Evolutionary conservation across 2,888 invertebrate genomes (phyloP).

Genomic region (Onchidella celtica): DNA sequence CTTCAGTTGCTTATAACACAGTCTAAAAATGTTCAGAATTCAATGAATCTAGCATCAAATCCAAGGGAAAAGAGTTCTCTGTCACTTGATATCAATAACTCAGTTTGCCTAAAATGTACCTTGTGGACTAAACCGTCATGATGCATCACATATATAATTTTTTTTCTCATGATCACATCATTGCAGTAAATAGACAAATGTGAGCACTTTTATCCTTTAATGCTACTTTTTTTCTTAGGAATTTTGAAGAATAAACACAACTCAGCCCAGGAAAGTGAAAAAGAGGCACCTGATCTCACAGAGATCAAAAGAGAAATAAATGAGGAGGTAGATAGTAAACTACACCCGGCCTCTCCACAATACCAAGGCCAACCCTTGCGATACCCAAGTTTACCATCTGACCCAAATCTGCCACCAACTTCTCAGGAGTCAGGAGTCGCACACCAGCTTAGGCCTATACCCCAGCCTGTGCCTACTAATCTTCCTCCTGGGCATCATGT

Average conservation of each 20-base stretch:
- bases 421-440: constrained; percentile 32
- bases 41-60: too few relatives aligned
- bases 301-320: neutral
- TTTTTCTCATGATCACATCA: too few relatives aligned
- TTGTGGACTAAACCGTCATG: too few relatives aligned
- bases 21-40: too few relatives aligned
- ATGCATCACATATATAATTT: too few relatives aligned
- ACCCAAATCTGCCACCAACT: constrained; percentile 40
- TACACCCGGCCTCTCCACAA: constrained; percentile 41
- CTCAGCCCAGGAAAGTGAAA: neutral
- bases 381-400: constrained; percentile 46
- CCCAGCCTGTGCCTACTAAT: neutral
- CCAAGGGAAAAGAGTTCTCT: too few relatives aligned
- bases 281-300: neutral
- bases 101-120: too few relatives aligned
- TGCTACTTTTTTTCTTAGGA: too few relatives aligned
- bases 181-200: too few relatives aligned
- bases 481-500: constrained; percentile 36
- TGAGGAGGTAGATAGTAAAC: constrained; percentile 13
- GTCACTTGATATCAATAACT: too few relatives aligned
- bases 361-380: constrained; percentile 48
- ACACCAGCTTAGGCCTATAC: constrained; percentile 3
- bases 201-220: too few relatives aligned
- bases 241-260: constrained; percentile 35
- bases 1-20: too few relatives aligned